Evolutionary conservation across 2,113 vertebrate genomes (phyloP).

Genomic region (Lynx canadensis): DNA sequence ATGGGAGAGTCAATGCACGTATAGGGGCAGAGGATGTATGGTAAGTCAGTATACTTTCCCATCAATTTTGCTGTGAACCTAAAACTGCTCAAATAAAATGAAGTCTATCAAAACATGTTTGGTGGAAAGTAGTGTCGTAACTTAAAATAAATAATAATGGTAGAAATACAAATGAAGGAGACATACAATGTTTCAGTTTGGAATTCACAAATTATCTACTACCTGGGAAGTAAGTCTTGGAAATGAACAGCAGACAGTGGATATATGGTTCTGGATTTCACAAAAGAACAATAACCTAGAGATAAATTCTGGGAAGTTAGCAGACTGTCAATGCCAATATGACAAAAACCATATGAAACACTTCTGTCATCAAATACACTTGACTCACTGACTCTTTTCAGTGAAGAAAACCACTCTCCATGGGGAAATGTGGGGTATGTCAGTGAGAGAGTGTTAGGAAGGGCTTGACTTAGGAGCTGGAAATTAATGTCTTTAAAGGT

Average conservation of each 20-base stretch:
- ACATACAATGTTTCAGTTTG: background rate
- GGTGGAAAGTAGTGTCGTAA: background rate
- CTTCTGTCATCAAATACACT: background rate
- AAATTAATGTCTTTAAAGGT: background rate
- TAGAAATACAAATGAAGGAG: background rate
- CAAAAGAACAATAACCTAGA: background rate
- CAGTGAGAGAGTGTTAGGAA: background rate
- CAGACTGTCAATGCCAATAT: background rate
- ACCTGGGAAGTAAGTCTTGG: background rate
- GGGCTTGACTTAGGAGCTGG: background rate
- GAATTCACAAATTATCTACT: background rate
- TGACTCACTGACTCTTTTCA: background rate
- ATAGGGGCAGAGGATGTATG: background rate
- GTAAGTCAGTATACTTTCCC: background rate
- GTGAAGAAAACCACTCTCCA: background rate
- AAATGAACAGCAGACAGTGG: background rate
- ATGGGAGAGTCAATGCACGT: background rate
- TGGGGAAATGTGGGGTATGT: background rate
- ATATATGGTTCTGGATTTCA: background rate
- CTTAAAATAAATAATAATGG: background rate
- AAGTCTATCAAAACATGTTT: background rate
- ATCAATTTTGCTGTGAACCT: background rate
- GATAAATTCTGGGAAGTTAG: background rate
- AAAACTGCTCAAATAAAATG: background rate
- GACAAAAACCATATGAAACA: background rate